These are phyloP conservation scores for Hylia prasina DNA, from an alignment of 2,113 vertebrate species.

Conservation along the genomic window DNA sequence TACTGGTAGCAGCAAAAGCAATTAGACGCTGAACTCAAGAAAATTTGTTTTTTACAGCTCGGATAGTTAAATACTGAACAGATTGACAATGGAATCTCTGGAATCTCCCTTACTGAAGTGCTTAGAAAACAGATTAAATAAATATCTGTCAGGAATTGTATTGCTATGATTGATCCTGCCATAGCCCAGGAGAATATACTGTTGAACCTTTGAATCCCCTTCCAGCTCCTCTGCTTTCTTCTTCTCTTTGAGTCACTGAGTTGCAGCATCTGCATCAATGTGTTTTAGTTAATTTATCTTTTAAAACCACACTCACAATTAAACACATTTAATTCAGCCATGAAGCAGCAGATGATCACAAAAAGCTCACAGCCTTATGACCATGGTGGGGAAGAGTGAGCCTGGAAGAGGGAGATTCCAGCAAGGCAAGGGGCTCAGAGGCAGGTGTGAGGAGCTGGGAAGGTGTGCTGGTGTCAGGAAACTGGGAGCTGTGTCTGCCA, in stretches of 20 bases:
- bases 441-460: background rate
- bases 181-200: background rate
- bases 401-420: background rate
- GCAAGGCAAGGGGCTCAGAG: background rate
- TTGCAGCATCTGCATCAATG: background rate
- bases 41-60: background rate
- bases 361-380: background rate
- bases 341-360: background rate
- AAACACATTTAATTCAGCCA: background rate
- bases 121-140: conserved; percentile 18
- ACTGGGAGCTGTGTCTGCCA: background rate
- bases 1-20: conserved; percentile 13
- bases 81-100: conserved; percentile 25
- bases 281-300: background rate
- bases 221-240: background rate
- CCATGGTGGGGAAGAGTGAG: background rate
- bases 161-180: background rate
- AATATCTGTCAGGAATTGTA: background rate
- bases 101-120: conserved; percentile 6
- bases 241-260: background rate
- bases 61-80: conserved; percentile 20
- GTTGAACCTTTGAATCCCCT: background rate
- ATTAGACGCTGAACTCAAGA: conserved; percentile 30
- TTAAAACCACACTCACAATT: background rate
- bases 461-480: background rate